Evolutionary conservation across 2,113 vertebrate species (phyloP).

Genomic region (Spermophilus dauricus): DNA sequence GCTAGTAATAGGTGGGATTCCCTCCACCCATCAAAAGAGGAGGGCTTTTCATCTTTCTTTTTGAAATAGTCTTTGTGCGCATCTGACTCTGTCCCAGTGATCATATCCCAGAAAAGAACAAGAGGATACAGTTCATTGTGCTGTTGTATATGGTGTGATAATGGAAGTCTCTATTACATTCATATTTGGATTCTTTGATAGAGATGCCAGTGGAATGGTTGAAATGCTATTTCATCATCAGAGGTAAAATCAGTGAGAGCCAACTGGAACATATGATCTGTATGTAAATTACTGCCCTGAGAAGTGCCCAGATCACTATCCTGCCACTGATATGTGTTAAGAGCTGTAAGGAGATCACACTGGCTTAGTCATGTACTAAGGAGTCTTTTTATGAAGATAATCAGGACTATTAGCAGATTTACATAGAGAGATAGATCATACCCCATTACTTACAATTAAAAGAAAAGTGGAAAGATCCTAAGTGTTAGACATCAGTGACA

Average conservation of each 20-base stretch:
- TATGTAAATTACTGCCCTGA: neutral
- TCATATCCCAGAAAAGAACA: neutral
- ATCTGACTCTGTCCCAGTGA: neutral
- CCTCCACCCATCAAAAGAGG: neutral
- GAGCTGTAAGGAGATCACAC: neutral
- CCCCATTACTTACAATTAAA: slow-evolving; percentile 20
- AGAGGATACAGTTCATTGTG: neutral
- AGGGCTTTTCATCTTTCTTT: neutral
- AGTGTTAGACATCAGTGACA: neutral
- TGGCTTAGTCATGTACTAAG: neutral
- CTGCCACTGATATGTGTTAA: neutral
- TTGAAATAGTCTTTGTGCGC: neutral
- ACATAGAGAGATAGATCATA: neutral
- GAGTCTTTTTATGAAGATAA: slow-evolving; percentile 24
- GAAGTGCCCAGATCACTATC: neutral
- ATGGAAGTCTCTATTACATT: neutral
- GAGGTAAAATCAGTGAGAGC: neutral
- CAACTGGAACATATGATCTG: neutral
- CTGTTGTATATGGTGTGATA: neutral
- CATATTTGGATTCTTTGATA: neutral
- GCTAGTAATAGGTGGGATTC: neutral
- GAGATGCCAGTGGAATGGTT: neutral
- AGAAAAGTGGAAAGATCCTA: neutral
- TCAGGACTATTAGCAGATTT: neutral
- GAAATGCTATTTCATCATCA: neutral